Evolutionary conservation across 2,888 invertebrate genomes (phyloP).

Genomic region (Cerastoderma edule): DNA sequence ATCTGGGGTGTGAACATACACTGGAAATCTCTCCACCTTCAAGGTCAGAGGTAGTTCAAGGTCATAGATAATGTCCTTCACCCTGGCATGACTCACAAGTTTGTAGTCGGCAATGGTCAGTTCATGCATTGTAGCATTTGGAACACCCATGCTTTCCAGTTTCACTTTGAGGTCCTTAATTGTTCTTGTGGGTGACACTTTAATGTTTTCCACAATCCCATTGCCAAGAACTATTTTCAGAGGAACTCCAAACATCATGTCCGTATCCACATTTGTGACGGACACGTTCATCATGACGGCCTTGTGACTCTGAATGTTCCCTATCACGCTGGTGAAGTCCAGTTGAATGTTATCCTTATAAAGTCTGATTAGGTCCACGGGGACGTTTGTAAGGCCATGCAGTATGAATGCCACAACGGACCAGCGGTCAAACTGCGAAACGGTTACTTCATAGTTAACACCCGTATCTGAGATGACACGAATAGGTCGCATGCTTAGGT

Average conservation of each 20-base stretch:
- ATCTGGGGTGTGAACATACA: conserved; percentile 73
- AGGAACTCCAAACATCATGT: conserved; percentile 71
- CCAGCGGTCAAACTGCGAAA: conserved; percentile 78
- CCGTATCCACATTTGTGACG: conserved; percentile 65
- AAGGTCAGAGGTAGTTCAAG: conserved; percentile 65
- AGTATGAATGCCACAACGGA: conserved; percentile 76
- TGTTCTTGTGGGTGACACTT: conserved; percentile 68
- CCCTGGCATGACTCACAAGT: conserved; percentile 62
- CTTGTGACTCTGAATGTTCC: conserved; percentile 53
- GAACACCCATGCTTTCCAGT: conserved; percentile 72
- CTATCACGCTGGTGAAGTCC: conserved; percentile 69
- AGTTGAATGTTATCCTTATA: conserved; percentile 59
- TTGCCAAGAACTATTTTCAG: conserved; percentile 69
- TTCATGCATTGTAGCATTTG: conserved; percentile 73
- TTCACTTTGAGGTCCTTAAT: conserved; percentile 69
- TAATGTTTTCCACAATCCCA: conserved; percentile 72
- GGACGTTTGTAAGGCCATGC: conserved; percentile 74
- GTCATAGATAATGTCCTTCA: conserved; percentile 70
- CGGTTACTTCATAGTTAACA: conserved; percentile 58
- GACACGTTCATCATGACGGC: conserved; percentile 67
- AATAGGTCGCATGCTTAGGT: conserved; percentile 66
- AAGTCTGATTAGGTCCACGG: conserved; percentile 74
- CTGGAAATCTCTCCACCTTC: conserved; percentile 72
- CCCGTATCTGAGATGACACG: conserved; percentile 65
- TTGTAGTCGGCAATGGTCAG: conserved; percentile 63